phyloP scores from a whole-genome alignment of 2,888 invertebrate genomes.

The Molanna angustata region DNA sequence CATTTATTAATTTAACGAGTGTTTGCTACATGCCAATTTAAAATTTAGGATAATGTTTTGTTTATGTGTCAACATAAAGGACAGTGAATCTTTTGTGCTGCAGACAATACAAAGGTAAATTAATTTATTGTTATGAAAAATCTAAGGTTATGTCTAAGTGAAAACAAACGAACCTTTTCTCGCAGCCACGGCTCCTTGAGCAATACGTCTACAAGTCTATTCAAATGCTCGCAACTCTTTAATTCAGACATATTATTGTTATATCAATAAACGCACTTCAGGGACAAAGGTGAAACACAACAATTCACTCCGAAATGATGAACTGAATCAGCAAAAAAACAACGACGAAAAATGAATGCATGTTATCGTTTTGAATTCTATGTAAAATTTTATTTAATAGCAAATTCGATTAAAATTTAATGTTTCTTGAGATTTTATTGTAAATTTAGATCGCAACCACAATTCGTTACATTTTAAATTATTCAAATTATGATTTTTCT shows the following conservation, averaged over 20 bases:
- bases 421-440: constrained; percentile 2
- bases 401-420: too few species aligned
- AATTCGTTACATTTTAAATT: constrained; percentile 12
- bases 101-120: too few species aligned
- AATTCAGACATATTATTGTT: constrained; percentile 14
- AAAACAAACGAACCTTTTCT: constrained; percentile 44
- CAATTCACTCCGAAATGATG: constrained; percentile 14
- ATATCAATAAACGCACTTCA: not conserved
- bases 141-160: constrained; percentile 15
- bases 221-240: constrained; percentile 51
- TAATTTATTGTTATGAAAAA: too few species aligned
- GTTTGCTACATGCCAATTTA: too few species aligned
- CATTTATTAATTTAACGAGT: too few species aligned
- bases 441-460: not conserved
- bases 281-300: constrained; percentile 18
- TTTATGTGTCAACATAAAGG: too few species aligned
- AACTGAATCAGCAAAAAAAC: constrained; percentile 28
- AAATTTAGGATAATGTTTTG: too few species aligned
- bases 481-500: constrained; percentile 4
- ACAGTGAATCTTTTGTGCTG: too few species aligned
- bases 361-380: constrained; percentile 7
- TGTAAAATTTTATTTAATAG: not conserved
- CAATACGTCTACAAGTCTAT: constrained; percentile 45
- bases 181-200: constrained; percentile 49
- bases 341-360: constrained; percentile 7